Percentiles rank a stretch among this genome's conserved stretches.
Evolutionary conservation across 2,797 vertebrate genomes (phyloP).

Genomic region (Tadarida brasiliensis): DNA sequence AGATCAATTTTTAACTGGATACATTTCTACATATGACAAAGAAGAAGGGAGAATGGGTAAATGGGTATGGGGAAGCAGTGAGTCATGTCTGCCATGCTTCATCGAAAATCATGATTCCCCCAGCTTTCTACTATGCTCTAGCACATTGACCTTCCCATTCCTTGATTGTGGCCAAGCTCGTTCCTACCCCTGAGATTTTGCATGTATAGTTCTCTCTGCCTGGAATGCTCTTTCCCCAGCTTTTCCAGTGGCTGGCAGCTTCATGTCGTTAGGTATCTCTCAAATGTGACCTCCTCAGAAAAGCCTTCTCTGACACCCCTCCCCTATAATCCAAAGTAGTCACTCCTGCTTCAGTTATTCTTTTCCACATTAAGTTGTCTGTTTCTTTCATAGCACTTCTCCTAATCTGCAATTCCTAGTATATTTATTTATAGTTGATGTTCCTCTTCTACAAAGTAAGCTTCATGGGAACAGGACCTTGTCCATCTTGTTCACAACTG

Average conservation of each 20-base stretch:
- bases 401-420: neutral
- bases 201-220: neutral
- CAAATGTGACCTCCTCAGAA: neutral
- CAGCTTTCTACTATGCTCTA: neutral
- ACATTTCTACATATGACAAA: neutral
- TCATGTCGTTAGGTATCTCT: neutral
- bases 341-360: neutral
- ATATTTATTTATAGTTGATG: neutral
- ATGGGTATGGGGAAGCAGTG: neutral
- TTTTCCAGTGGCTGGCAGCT: neutral
- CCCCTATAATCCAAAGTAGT: neutral
- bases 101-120: neutral
- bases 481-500: neutral
- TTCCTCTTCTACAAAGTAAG: neutral
- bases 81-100: neutral
- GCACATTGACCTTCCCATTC: neutral
- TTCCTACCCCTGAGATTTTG: neutral
- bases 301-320: neutral
- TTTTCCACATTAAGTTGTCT: neutral
- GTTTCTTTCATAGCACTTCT: neutral
- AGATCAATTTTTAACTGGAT: neutral
- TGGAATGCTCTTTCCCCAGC: neutral
- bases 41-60: neutral
- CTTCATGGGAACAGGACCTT: neutral
- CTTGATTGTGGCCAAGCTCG: neutral